Base-by-base conservation (phyloP, 2,113 vertebrate genomes). In the Epinephelus moara region DNA sequence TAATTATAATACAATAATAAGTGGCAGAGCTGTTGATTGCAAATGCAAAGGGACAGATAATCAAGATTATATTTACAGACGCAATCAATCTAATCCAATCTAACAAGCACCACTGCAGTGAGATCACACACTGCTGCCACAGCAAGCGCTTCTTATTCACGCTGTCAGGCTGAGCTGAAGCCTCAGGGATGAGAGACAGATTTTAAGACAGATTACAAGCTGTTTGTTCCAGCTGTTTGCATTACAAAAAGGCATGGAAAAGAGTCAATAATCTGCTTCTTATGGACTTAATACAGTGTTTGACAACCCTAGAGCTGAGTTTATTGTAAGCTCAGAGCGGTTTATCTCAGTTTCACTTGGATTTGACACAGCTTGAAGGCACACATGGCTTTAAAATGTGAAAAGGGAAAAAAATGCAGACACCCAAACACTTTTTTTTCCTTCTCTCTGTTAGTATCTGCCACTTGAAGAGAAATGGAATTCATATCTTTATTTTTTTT, bases 161-260 rank as follows among this genome's bases (percentile, higher is more conserved):
- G 60, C 73, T 59, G 80, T 73, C 70, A 75, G 75, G 55, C 60
- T 70, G 59, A 63, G 63, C 55, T 17, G 42, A 64, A 69, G 70
- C 78, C 71, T 67, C 33, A 1, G 87, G 64, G 64, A 79, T 25
- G 19, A 52, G 15, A 70, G 56, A 60, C 62, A 73, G 77, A 81
- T 89, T 85, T 73, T 13, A 71, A 81, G 23, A 81, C 60, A 63
- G 78, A 87, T 83, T 81, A 86, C 66, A 82, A 82, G 73, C 59
- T 73, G 82, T 82, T 86, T 71, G 62, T 84, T 88, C 62, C 76
- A 85, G 85, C 69, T 81, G 81, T 79, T 75, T 89, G 70, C 47
- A 15, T 33, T 25, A 70, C 45, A 85, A 70, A 87, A 81, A 33
- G 67, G 19, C 61, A 59, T 17, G 14, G 56, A 82, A 77, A 77